Evolutionary conservation across 2,888 invertebrate species (phyloP).

Genomic region (Saturnia japonica): DNA sequence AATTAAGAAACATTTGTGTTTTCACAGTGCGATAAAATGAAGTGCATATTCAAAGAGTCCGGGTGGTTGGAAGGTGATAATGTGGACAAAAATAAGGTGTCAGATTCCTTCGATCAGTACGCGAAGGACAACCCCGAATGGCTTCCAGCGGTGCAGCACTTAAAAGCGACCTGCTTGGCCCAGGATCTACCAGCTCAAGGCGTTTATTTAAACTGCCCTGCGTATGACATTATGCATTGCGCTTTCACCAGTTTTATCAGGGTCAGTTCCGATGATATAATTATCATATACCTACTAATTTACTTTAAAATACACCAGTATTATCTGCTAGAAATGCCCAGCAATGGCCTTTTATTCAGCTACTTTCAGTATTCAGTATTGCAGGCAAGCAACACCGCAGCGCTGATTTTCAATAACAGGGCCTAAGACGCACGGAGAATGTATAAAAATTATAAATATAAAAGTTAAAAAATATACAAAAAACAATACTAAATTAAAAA

Average conservation of each 20-base stretch:
- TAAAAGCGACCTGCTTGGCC: constrained; percentile 49
- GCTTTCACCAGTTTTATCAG: constrained; percentile 48
- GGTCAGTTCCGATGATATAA: constrained; percentile 40
- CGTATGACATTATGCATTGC: constrained; percentile 59
- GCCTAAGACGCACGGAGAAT: no score
- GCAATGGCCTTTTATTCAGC: no score
- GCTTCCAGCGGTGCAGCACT: constrained; percentile 46
- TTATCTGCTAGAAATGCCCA: no score
- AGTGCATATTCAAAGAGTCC: constrained; percentile 53
- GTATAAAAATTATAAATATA: no score
- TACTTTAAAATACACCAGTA: not conserved
- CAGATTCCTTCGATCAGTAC: constrained; percentile 46
- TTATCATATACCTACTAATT: not conserved
- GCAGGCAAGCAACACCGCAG: no score
- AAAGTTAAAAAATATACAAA: no score
- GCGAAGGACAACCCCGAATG: constrained; percentile 52
- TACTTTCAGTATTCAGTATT: no score
- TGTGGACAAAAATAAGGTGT: constrained; percentile 49
- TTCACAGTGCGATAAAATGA: constrained; percentile 58
- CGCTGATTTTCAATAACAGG: no score
- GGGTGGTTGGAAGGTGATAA: constrained; percentile 50
- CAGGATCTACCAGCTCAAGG: constrained; percentile 53
- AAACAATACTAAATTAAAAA: no score
- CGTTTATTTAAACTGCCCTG: constrained; percentile 52
- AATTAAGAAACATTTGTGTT: not conserved